Conservation (phyloP, 2,113 vertebrate species). For the Myrmecobius fasciatus region DNA sequence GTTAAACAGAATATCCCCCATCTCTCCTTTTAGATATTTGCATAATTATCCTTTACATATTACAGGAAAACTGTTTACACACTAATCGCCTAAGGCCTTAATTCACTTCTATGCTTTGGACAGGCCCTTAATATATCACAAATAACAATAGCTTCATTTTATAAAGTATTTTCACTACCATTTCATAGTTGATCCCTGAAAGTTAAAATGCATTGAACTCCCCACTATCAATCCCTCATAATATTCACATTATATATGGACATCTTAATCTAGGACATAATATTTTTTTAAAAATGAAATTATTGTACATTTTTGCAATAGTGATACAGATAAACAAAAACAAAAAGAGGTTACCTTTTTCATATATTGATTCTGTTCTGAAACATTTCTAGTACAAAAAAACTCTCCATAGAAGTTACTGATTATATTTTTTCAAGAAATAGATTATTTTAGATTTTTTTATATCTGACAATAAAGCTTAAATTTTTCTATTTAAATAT, state of each 20-base stretch:
- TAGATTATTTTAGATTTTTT: neutral
- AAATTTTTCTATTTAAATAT: neutral
- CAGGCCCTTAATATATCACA: neutral
- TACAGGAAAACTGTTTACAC: neutral
- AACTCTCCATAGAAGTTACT: neutral
- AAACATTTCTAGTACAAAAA: neutral
- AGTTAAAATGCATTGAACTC: neutral
- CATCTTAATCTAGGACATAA: neutral
- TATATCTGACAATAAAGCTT: neutral
- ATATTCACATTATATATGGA: neutral
- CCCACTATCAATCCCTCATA: neutral
- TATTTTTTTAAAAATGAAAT: neutral
- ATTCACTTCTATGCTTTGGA: neutral
- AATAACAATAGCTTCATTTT: neutral
- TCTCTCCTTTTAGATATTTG: neutral
- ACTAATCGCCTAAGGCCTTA: neutral
- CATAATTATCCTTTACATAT: neutral
- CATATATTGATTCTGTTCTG: neutral
- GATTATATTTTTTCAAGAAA: neutral
- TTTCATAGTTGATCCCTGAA: neutral
- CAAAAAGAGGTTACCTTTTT: neutral
- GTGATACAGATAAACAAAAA: neutral
- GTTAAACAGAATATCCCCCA: neutral
- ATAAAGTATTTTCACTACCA: neutral
- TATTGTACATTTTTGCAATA: neutral